phyloP scores from a whole-genome alignment of 2,888 invertebrate genomes.

The Geotrupes spiniger region DNA sequence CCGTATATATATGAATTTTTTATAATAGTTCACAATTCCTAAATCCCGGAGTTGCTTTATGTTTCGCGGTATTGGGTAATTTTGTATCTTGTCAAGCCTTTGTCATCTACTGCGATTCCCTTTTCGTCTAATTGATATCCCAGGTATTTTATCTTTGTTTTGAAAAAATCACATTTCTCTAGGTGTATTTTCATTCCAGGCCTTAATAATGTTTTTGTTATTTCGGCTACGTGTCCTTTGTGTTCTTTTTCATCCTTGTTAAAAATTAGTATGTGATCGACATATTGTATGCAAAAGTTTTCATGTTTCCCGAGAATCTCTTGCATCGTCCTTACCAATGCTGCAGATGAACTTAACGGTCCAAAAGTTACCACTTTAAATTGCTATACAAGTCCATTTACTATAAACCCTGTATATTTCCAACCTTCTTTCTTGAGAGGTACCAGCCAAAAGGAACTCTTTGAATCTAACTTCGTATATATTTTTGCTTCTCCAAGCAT shows the following conservation, averaged over 20 bases:
- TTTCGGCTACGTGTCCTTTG: not conserved
- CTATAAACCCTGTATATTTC: not conserved
- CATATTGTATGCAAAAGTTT: not conserved
- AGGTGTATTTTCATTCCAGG: not conserved
- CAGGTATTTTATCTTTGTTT: not conserved
- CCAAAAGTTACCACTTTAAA: not conserved
- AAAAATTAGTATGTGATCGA: not conserved
- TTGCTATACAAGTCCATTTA: no score
- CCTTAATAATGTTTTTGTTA: not conserved
- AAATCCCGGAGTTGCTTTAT: constrained; percentile 8
- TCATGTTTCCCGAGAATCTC: not conserved
- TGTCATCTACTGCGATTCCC: no score
- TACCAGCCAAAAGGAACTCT: constrained; percentile 5
- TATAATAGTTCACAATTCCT: constrained; percentile 13
- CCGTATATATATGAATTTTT: constrained; percentile 5
- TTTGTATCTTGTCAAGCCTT: no score
- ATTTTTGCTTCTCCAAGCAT: no score
- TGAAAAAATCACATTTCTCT: not conserved
- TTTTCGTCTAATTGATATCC: no score
- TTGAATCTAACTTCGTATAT: constrained; percentile 1
- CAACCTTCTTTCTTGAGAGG: constrained; percentile 1
- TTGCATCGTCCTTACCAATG: not conserved
- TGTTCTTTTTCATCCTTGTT: not conserved
- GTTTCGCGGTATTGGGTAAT: not conserved
- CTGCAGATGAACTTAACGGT: not conserved